Evolutionary conservation across 1,140 invertebrate species (phyloP), one percentile per base, ranked within the genome.

Genomic region (Caligus rogercresseyi): DNA sequence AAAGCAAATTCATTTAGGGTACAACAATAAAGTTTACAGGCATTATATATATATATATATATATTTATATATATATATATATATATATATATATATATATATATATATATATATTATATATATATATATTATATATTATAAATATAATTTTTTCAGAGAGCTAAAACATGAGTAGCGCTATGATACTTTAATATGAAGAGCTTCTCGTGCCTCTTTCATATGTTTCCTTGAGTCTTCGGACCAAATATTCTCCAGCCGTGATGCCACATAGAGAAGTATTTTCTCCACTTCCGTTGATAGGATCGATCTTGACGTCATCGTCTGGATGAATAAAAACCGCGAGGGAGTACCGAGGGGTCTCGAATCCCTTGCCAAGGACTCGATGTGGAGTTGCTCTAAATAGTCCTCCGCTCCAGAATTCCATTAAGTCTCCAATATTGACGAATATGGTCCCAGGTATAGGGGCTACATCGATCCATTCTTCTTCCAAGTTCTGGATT

Each of bases 391-490:
- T 75, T 53, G 86, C 82, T 13, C 79, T 78, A 61, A 86, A 78
- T 43, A 78, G 74, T 55, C 81, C 80, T 25, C 79, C 78, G 11
- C 85, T 87, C 86, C 85, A 88, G 43, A 78, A 76, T 53, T 83
- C 81, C 26, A 89, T 71, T 54, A 87, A 76, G 68, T 88, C 83
- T 19, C 85, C 87, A 20, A 82, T 80, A 68, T 86, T 86, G 24
- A 88, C 77, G 16, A 89, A 73, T 66, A 89, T 82, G 11, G 85
- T 82, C 25, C 83, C 83, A 0, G 83, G 83, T 24, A 89, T 75
- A 69, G 87, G 84, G 0, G 83, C 81, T 0, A 86, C 85, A 23
- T 80, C 76, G 66, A 81, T 75, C 83, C 85, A 89, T 65, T 80
- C 79, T 20, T 80, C 79, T 63, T 81, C 79, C 54, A 75, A 75